phyloP scores from a whole-genome alignment of 2,888 invertebrate species.

The Sesia bembeciformis region DNA sequence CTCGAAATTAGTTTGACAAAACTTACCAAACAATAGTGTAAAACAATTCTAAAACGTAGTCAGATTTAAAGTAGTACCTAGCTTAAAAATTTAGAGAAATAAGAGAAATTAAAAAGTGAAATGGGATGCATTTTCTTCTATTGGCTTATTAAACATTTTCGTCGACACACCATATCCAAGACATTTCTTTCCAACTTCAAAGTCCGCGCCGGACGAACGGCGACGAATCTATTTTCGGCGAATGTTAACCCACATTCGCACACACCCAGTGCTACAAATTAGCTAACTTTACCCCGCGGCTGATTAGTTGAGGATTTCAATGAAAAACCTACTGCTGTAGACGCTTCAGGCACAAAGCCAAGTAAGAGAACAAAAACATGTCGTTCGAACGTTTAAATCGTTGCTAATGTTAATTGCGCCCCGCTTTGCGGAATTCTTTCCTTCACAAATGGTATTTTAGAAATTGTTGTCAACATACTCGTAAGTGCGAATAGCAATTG shows the following conservation, averaged over 20 bases:
- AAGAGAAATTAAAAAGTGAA: no score
- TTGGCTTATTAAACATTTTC: no score
- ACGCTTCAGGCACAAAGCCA: slow-evolving; percentile 11
- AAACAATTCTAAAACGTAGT: no score
- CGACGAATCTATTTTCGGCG: slow-evolving; percentile 52
- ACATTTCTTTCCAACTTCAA: slow-evolving; percentile 1
- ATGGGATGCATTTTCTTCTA: no score
- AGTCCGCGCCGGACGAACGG: slow-evolving; percentile 15
- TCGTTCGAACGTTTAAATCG: not conserved
- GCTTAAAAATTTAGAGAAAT: not conserved
- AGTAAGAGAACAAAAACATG: slow-evolving; percentile 3
- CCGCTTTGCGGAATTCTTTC: no score
- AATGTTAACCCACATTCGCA: slow-evolving; percentile 54
- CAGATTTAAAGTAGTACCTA: not conserved
- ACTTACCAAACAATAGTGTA: not conserved
- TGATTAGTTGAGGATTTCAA: slow-evolving; percentile 23
- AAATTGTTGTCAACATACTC: no score
- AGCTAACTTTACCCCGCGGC: slow-evolving; percentile 34
- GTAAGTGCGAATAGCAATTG: no score
- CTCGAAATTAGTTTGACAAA: not conserved
- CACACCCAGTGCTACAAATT: slow-evolving; percentile 44
- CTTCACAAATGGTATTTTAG: no score
- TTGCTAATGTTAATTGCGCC: no score
- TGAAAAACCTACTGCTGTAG: slow-evolving; percentile 7
- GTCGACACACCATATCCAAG: not conserved